Conservation (phyloP, 2,797 vertebrate genomes). For the Pangasius djambal region DNA sequence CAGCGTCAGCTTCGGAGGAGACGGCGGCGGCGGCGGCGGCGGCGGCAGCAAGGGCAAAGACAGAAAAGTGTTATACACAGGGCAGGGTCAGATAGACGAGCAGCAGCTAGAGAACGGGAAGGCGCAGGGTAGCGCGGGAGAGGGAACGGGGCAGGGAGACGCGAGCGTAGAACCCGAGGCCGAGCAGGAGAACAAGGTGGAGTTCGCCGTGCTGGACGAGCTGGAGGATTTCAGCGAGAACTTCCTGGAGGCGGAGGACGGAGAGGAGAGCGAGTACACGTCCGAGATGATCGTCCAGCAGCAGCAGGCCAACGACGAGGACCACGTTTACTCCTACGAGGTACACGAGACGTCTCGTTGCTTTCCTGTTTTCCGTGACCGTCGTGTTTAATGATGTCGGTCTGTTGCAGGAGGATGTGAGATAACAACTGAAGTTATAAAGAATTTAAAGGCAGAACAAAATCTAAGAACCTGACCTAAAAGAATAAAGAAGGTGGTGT, state of each 20-base stretch:
- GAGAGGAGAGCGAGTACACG: constrained; percentile 88
- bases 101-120: constrained; percentile 83
- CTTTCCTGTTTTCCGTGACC: not conserved
- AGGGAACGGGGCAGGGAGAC: constrained; percentile 74
- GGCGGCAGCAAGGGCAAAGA: constrained; percentile 90
- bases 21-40: constrained; percentile 63
- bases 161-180: constrained; percentile 83
- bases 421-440: no score
- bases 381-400: not conserved
- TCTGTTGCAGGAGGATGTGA: not conserved
- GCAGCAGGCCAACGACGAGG: constrained; percentile 89
- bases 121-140: constrained; percentile 82
- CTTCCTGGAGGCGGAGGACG: constrained; percentile 89
- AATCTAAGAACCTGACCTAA: no score
- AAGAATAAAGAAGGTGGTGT: no score
- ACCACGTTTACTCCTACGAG: constrained; percentile 89
- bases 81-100: constrained; percentile 79
- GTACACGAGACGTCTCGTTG: constrained; percentile 71
- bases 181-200: constrained; percentile 96
- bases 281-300: constrained; percentile 89
- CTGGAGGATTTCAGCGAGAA: constrained; percentile 97
- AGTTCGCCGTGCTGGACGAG: constrained; percentile 97
- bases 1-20: constrained; percentile 93
- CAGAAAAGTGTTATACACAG: constrained; percentile 94
- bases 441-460: not conserved